Percentiles rank a stretch among this genome's conserved stretches.
phyloP scores from a whole-genome alignment of 53 echinoderm and acorn worm species.

The Patiria pectinifera region DNA sequence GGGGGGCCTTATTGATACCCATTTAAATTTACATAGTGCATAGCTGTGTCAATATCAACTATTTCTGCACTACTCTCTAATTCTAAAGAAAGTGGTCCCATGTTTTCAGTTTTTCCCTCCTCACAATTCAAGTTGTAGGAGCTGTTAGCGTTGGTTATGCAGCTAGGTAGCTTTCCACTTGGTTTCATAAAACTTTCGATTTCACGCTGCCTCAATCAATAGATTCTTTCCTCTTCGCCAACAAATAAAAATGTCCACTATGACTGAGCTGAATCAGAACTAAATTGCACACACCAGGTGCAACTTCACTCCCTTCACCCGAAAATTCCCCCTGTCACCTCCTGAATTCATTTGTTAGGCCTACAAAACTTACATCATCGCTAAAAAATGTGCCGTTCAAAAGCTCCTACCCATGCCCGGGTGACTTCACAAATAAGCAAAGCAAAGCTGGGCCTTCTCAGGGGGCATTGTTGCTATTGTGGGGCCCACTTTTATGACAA shows the following conservation, averaged over 20 bases:
- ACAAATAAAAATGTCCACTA: not conserved
- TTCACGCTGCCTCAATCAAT: not conserved
- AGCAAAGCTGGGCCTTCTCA: not conserved
- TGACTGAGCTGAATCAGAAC: slow-evolving; percentile 9
- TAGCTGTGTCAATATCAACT: not conserved
- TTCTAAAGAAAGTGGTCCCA: not conserved
- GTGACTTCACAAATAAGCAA: slow-evolving; percentile 47
- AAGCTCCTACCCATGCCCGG: slow-evolving; percentile 22
- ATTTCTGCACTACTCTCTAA: not conserved
- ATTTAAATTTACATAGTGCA: not conserved
- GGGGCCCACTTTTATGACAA: slow-evolving; percentile 2
- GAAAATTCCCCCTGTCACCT: slow-evolving; percentile 16
- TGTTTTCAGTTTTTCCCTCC: not conserved
- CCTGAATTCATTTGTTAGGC: not conserved
- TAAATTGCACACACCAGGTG: slow-evolving; percentile 55
- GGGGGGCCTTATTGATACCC: not conserved
- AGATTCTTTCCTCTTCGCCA: not conserved
- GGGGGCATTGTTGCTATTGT: not conserved
- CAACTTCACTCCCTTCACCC: not conserved
- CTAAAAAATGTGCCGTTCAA: slow-evolving; percentile 17
- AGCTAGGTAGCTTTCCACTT: not conserved
- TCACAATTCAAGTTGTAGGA: not conserved
- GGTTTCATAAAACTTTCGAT: too few species aligned
- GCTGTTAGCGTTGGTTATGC: not conserved
- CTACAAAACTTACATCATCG: slow-evolving; percentile 15